Conservation (phyloP, 2,113 vertebrate genomes). For the Pycnonotus jocosus region DNA sequence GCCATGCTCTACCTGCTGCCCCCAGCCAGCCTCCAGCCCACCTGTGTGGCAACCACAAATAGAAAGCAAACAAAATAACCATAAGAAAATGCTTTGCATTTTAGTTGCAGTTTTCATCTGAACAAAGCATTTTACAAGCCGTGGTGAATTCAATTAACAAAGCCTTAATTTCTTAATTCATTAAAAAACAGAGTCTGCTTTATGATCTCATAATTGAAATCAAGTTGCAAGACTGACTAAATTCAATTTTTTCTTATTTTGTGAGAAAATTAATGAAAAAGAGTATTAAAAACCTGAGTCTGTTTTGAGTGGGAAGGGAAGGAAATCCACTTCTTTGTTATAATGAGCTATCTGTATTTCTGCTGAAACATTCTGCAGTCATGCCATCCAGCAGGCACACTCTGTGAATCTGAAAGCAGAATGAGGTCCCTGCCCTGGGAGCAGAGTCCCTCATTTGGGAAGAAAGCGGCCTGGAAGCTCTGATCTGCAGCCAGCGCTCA, state of each 20-base stretch:
- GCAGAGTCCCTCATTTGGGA: not conserved
- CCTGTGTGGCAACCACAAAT: not conserved
- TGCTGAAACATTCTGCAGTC: not conserved
- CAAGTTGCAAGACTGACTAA: not conserved
- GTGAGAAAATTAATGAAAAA: not conserved
- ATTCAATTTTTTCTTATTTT: not conserved
- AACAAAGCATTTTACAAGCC: not conserved
- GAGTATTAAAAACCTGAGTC: not conserved
- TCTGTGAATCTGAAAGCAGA: not conserved
- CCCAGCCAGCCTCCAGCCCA: not conserved
- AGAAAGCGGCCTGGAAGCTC: not conserved
- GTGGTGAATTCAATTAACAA: not conserved
- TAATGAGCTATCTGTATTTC: not conserved
- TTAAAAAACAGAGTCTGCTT: not conserved
- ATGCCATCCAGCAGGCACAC: not conserved
- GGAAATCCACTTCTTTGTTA: not conserved
- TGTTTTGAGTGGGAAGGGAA: not conserved
- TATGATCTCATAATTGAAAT: not conserved
- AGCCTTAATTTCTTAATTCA: not conserved
- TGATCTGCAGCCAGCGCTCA: not conserved
- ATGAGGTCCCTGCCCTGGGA: not conserved
- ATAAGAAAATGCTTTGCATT: fast-evolving
- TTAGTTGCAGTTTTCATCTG: not conserved
- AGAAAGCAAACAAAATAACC: not conserved
- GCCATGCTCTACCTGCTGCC: not conserved